Percentiles rank a stretch among this genome's conserved stretches.
Conservation (phyloP, 2,888 invertebrate genomes). For the Monoplex corrugatus region DNA sequence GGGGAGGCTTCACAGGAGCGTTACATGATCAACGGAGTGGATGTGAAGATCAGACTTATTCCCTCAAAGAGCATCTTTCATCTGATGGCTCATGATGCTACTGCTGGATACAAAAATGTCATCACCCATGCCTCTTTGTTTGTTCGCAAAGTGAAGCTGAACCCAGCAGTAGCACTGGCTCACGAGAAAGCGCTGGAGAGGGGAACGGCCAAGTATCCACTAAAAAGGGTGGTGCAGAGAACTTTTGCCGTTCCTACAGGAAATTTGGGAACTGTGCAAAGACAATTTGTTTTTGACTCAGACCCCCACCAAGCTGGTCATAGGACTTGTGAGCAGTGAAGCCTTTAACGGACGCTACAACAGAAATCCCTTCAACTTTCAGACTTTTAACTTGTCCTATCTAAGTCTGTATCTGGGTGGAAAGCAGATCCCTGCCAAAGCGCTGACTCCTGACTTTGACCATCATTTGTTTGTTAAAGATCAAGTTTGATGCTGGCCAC, state of each 20-base stretch:
- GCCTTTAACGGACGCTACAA: slow-evolving; percentile 47
- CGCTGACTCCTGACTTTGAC: slow-evolving; percentile 40
- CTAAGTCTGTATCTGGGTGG: slow-evolving; percentile 35
- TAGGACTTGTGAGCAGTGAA: slow-evolving; percentile 22
- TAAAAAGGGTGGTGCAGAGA: slow-evolving; percentile 35
- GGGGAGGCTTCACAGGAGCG: slow-evolving; percentile 24
- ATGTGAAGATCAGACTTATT: background rate
- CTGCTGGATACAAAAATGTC: background rate
- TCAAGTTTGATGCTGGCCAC: slow-evolving; percentile 1
- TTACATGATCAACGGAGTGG: slow-evolving; percentile 35
- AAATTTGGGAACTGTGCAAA: background rate
- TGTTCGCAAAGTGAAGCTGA: background rate
- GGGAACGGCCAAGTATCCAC: background rate
- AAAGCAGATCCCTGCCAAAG: slow-evolving; percentile 23
- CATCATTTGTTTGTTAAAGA: no score
- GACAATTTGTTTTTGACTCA: background rate
- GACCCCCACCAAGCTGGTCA: slow-evolving; percentile 32
- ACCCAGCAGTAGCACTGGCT: background rate
- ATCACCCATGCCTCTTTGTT: background rate
- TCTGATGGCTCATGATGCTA: slow-evolving; percentile 6
- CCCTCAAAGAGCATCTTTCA: background rate
- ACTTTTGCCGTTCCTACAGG: background rate
- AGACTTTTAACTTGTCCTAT: slow-evolving; percentile 9
- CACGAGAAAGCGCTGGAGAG: slow-evolving; percentile 37
- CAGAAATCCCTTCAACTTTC: slow-evolving; percentile 45